These are phyloP conservation scores for Alfaro cultratus DNA, from an alignment of 2,797 vertebrate genomes.

Conservation along the genomic window DNA sequence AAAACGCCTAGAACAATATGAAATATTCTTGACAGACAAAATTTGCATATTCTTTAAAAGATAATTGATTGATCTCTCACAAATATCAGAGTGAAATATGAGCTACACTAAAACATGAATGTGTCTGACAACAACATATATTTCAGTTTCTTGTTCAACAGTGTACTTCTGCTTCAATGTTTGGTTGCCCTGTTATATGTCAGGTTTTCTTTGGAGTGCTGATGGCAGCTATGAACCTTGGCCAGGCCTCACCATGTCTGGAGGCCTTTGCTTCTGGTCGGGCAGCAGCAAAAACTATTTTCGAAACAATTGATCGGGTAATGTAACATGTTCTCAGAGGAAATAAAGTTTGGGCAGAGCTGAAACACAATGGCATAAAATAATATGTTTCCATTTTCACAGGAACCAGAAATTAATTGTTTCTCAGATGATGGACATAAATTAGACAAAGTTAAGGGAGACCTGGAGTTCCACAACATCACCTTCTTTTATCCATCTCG, in stretches of 20 bases:
- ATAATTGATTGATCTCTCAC: background rate
- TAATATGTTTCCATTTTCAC: slow-evolving; percentile 26
- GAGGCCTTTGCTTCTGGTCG: slow-evolving; percentile 85
- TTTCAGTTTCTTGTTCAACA: background rate
- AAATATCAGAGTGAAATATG: background rate
- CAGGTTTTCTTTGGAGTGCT: slow-evolving; percentile 87
- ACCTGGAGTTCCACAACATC: slow-evolving; percentile 94
- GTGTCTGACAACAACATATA: background rate
- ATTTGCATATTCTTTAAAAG: background rate
- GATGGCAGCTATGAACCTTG: slow-evolving; percentile 82
- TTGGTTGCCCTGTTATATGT: slow-evolving; percentile 7
- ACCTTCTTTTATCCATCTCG: slow-evolving; percentile 92
- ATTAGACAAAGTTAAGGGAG: slow-evolving; percentile 89
- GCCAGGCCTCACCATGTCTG: slow-evolving; percentile 83
- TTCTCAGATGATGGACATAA: slow-evolving; percentile 94
- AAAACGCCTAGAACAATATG: background rate
- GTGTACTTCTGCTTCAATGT: background rate
- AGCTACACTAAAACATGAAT: background rate
- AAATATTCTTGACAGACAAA: background rate
- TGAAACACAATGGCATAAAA: background rate
- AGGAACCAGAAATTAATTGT: slow-evolving; percentile 93
- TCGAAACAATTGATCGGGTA: slow-evolving; percentile 85
- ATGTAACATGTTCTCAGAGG: slow-evolving; percentile 11
- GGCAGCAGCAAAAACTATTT: slow-evolving; percentile 83
- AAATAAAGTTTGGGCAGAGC: background rate